Percentiles rank a stretch among this genome's conserved stretches.
These are phyloP conservation scores for Anser cygnoides DNA, from an alignment of 2,113 vertebrate species.

Conservation along the genomic window DNA sequence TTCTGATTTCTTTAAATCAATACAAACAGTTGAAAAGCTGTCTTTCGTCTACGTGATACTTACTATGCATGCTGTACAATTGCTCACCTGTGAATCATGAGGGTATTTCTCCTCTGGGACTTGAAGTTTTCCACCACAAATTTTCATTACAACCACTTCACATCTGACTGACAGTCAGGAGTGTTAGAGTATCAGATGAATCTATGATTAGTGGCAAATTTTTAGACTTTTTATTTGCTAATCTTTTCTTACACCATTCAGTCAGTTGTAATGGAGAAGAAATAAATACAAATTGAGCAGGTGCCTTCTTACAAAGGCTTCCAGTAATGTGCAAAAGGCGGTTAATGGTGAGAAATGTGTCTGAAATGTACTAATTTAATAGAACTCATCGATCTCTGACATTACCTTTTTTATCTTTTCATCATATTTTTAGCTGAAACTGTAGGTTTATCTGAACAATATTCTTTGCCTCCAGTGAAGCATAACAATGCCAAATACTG, in stretches of 20 bases:
- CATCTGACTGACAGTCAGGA: neutral
- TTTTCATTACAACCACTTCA: neutral
- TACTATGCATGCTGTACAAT: neutral
- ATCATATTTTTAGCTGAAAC: neutral
- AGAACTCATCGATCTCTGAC: neutral
- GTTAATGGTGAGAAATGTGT: neutral
- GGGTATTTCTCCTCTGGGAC: neutral
- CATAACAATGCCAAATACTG: neutral
- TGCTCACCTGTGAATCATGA: neutral
- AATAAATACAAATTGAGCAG: neutral
- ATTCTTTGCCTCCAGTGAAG: neutral
- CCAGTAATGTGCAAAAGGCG: neutral
- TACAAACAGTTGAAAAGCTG: neutral
- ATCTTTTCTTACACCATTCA: neutral
- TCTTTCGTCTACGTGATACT: neutral
- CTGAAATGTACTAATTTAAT: neutral
- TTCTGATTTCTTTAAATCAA: neutral
- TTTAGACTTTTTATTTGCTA: neutral
- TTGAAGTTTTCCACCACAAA: neutral
- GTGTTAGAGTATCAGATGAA: neutral
- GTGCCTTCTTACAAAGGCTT: rapidly evolving
- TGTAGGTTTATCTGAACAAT: neutral
- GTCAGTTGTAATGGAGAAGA: neutral
- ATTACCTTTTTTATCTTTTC: neutral
- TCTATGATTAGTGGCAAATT: neutral